Conservation (phyloP, 2,888 invertebrate genomes). For the Azorinus chamasolen region DNA sequence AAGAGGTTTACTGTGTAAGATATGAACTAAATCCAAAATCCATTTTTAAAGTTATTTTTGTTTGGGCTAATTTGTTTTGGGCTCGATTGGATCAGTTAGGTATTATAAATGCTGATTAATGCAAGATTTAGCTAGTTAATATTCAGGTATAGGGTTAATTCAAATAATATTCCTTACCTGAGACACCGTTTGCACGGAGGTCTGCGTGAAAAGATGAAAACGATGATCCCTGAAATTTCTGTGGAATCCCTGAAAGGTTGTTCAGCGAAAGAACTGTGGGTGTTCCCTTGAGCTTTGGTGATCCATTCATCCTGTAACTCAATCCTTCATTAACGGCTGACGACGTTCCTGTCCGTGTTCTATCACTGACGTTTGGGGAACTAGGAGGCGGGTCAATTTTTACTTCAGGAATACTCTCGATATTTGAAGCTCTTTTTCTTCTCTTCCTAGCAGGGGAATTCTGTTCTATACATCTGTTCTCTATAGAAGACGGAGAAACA, state of each 20-base stretch:
- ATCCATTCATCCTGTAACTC: constrained; percentile 40
- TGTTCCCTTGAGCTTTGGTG: constrained; percentile 50
- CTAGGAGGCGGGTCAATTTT: neutral
- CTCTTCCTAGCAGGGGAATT: neutral
- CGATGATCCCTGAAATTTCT: constrained; percentile 50
- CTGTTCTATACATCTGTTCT: constrained; percentile 5
- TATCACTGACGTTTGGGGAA: too few species aligned
- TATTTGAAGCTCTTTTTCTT: neutral
- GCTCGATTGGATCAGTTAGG: too few species aligned
- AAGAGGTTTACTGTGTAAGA: too few species aligned
- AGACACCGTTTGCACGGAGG: constrained; percentile 26
- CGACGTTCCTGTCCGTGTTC: too few species aligned
- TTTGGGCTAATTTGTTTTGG: too few species aligned
- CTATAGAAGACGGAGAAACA: constrained; percentile 27
- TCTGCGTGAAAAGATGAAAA: constrained; percentile 42
- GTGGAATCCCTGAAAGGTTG: constrained; percentile 54
- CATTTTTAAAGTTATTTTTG: too few species aligned
- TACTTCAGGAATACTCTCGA: neutral
- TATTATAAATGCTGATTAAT: too few species aligned
- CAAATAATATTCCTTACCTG: constrained; percentile 36
- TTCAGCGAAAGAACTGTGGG: constrained; percentile 52
- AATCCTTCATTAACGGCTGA: too few species aligned
- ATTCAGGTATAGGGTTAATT: too few species aligned
- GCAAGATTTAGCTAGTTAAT: too few species aligned
- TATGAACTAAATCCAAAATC: too few species aligned